Base-by-base conservation (phyloP, 1,140 invertebrate genomes). In the Ptiloglossa arizonensis region DNA sequence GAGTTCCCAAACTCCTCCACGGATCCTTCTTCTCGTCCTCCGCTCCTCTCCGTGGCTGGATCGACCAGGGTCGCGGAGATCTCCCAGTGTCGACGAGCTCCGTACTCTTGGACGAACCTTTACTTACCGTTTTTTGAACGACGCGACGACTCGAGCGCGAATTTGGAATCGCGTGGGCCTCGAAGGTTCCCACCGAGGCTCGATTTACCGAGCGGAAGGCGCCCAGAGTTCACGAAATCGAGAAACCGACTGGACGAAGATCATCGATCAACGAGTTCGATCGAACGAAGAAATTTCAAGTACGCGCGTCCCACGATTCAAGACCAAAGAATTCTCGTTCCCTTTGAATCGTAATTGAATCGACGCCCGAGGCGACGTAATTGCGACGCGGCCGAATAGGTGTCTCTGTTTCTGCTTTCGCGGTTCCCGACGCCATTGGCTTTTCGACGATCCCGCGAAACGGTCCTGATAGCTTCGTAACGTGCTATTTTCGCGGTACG, bases 281-380 rank as follows among this genome's bases (percentile, higher is more conserved):
- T 6, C 5, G 0, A n/a, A 48, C 13, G 13, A 48, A 19, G 17
- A 27, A 27, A 27, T 56, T 11, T 32, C 54, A 29, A 17, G 15
- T 35, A 6, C 35, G 13, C 24, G 52, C 0, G 5, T 24, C 52
- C 52, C 35, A n/a, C n/a, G n/a, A n/a, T n/a, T n/a, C n/a, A n/a
- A n/a, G n/a, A 8, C 41, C 13, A 44, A 44, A 50, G 17, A n/a
- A 24, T 57, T 57, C 29, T 1, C 17, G 5, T 56, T 29, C 35
- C 60, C 44, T 66, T 69, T 73, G 22, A 73, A 70, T 82, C 52
- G 44, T 75, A 80, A 85, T 85, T 85, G 77, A 64, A 84, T 85
- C 79, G 72, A 32, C 32, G 46, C 62, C 63, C 69, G 80, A 83
- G 72, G 24, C 46, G 54, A 72, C 82, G 59, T 83, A 83, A 83